Evolutionary conservation across 1,140 invertebrate genomes (phyloP).

Genomic region (Zelostemma sp.): DNA sequence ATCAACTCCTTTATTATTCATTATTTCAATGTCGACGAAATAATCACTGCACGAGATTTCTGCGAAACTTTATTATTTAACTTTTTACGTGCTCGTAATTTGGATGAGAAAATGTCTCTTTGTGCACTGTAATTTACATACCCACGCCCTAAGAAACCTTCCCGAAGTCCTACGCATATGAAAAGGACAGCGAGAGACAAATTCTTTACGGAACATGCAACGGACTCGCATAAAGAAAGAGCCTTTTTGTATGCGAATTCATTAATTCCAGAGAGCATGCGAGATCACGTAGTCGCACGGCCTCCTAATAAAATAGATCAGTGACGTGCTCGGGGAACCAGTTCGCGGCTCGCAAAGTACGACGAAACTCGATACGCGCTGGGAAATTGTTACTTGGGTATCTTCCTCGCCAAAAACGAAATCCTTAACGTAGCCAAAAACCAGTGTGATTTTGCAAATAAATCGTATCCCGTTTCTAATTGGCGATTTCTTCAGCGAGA

Average conservation of each 20-base stretch:
- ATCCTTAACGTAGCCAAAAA: too few species aligned
- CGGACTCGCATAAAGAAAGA: constrained; percentile 24
- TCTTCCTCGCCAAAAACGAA: too few species aligned
- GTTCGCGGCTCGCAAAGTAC: background rate
- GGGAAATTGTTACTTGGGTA: background rate
- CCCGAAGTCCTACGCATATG: constrained; percentile 35
- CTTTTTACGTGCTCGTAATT: background rate
- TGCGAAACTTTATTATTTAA: too few species aligned
- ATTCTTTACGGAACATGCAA: constrained; percentile 45
- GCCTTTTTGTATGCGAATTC: constrained; percentile 46
- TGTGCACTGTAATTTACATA: constrained; percentile 54
- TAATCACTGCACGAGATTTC: too few species aligned
- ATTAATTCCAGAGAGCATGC: constrained; percentile 57
- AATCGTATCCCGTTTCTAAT: too few species aligned
- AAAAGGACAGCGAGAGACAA: constrained; percentile 51
- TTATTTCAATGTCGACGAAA: too few species aligned
- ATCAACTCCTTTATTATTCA: too few species aligned
- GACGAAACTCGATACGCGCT: background rate
- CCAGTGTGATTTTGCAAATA: too few species aligned
- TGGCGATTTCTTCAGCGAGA: too few species aligned
- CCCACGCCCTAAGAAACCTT: constrained; percentile 53
- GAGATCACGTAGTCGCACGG: constrained; percentile 56
- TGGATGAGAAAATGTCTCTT: constrained; percentile 11
- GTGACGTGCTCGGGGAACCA: constrained; percentile 33
- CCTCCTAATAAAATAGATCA: constrained; percentile 46